Percentiles rank a stretch among this genome's conserved stretches.
Conservation (phyloP, 1,140 invertebrate genomes). For the Bombus affinis region DNA sequence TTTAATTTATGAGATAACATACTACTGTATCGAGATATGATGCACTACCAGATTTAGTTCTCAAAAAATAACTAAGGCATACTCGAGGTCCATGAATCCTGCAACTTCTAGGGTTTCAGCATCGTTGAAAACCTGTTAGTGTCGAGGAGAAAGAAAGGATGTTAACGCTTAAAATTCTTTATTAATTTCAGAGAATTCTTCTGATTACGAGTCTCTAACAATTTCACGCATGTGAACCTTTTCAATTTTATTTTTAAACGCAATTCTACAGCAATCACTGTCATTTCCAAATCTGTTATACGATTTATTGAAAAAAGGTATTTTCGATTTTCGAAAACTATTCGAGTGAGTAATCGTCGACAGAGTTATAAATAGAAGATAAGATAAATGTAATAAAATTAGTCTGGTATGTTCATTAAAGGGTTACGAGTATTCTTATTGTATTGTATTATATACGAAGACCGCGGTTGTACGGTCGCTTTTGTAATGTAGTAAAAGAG, state of each 20-base stretch:
- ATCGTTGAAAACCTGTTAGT: constrained; percentile 13
- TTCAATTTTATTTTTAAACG: too few relatives aligned
- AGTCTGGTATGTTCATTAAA: constrained; percentile 14
- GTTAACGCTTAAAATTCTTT: neutral
- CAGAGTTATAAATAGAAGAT: neutral
- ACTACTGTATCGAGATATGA: neutral
- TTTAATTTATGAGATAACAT: neutral
- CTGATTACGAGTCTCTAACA: too few relatives aligned
- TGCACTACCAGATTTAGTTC: neutral
- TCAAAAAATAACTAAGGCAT: neutral
- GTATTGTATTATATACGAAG: neutral
- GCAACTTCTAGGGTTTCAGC: constrained; percentile 16
- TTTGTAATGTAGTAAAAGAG: constrained; percentile 29
- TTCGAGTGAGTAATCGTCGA: neutral
- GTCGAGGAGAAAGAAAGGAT: neutral
- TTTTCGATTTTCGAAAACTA: neutral
- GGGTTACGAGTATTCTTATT: constrained; percentile 20
- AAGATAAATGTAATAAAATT: neutral
- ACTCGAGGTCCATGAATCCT: neutral
- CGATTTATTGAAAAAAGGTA: neutral
- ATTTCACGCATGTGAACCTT: too few relatives aligned
- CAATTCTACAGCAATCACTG: neutral
- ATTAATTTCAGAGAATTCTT: neutral
- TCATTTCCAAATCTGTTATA: neutral
- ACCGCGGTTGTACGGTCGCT: neutral